Percentiles rank a stretch among this genome's conserved stretches.
These are phyloP conservation scores for Dermochelys coriacea DNA, from an alignment of 2,797 vertebrate species.

Conservation along the genomic window DNA sequence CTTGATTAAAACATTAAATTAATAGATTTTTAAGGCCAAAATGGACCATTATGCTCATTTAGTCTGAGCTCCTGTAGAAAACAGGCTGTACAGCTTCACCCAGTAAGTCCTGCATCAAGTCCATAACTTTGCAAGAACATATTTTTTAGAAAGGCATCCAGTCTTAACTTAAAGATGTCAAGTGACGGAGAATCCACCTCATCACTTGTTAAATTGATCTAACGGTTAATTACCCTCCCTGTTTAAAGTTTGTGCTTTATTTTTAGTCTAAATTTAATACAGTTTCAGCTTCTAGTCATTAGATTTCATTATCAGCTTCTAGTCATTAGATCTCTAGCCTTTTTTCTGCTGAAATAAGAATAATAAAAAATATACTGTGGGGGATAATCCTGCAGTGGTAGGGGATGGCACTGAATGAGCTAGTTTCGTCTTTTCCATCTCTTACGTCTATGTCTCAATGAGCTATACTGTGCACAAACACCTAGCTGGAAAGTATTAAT, in stretches of 20 bases:
- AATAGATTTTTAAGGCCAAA: not conserved
- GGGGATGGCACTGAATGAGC: not conserved
- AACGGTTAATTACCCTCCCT: not conserved
- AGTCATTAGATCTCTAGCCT: not conserved
- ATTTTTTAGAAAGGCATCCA: rapidly evolving
- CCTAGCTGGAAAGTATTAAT: not conserved
- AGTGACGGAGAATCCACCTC: not conserved
- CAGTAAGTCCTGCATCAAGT: not conserved
- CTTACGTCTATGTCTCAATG: not conserved
- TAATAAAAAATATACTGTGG: not conserved
- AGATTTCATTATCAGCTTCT: not conserved
- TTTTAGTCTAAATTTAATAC: not conserved
- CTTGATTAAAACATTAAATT: not conserved
- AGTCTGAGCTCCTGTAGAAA: not conserved
- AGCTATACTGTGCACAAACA: not conserved
- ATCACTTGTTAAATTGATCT: not conserved
- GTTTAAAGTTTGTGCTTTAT: not conserved
- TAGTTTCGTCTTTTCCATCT: not conserved
- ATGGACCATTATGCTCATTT: not conserved
- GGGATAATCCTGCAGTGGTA: not conserved
- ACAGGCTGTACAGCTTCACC: not conserved
- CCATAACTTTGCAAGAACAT: not conserved
- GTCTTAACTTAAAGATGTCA: not conserved
- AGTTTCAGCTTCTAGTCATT: not conserved
- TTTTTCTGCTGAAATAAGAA: not conserved